These are phyloP conservation scores for Myotis planiceps DNA, from an alignment of 2,797 vertebrate genomes.

Conservation along the genomic window DNA sequence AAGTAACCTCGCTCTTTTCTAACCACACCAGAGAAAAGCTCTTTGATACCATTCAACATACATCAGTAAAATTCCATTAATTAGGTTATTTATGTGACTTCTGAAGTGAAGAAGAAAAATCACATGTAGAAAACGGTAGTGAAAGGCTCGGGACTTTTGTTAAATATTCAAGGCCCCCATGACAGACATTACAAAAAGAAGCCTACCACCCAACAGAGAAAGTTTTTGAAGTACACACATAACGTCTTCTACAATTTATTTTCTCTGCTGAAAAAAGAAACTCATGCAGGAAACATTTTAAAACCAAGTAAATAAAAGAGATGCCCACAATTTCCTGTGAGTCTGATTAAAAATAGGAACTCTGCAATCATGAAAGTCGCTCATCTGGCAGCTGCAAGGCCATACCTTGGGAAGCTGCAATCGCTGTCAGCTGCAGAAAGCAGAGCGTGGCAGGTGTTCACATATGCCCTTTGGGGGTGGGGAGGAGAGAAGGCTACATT, in stretches of 20 bases:
- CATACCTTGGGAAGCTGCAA: constrained; percentile 57
- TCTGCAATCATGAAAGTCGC: constrained; percentile 10
- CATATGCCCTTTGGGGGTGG: not conserved
- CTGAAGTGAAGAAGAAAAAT: constrained; percentile 10
- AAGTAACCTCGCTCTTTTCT: not conserved
- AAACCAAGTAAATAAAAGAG: constrained; percentile 73
- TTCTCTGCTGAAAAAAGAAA: constrained; percentile 51
- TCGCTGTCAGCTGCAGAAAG: constrained; percentile 45
- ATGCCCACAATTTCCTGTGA: constrained; percentile 68
- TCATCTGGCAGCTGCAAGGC: constrained; percentile 64
- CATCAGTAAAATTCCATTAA: constrained; percentile 28
- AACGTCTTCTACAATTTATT: constrained; percentile 51
- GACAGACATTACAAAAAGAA: not conserved
- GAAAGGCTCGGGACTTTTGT: not conserved
- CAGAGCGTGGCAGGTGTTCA: constrained; percentile 1
- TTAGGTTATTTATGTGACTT: constrained; percentile 20
- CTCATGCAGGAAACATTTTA: constrained; percentile 60
- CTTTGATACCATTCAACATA: not conserved
- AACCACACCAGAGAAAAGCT: not conserved
- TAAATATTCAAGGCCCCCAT: not conserved
- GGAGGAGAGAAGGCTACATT: not conserved
- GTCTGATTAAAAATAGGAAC: constrained; percentile 73
- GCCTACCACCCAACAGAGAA: not conserved
- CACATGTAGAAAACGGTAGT: not conserved
- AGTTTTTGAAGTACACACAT: constrained; percentile 50